A percentile compares a stretch with the other conserved stretches of the same genome.
Evolutionary conservation across 2,888 invertebrate genomes (phyloP).

Genomic region (Xestia ashworthii): DNA sequence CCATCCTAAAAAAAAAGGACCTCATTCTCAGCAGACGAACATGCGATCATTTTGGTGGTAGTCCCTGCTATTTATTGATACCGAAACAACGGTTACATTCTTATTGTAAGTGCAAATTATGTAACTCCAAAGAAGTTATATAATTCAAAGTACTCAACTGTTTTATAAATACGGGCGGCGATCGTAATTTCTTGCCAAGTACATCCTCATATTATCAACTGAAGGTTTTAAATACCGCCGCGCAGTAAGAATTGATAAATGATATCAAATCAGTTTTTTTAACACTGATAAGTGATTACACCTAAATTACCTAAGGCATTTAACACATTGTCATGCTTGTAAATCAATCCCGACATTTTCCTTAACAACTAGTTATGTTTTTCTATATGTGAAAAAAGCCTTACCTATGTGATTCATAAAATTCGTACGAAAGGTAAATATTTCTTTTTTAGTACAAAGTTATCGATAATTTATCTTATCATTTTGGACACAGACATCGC

Average conservation of each 20-base stretch:
- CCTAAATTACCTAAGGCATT: constrained; percentile 10
- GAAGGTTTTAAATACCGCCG: constrained; percentile 15
- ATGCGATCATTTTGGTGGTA: neutral
- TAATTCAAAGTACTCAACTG: neutral
- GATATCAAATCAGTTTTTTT: constrained; percentile 46
- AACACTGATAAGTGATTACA: constrained; percentile 17
- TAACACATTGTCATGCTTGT: constrained; percentile 2
- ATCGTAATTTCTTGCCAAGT: constrained; percentile 2
- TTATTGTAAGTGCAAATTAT: neutral
- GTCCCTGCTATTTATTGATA: neutral
- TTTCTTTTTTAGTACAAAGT: constrained; percentile 40
- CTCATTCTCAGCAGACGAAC: too few relatives aligned
- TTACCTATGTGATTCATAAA: constrained; percentile 46
- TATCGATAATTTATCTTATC: constrained; percentile 69
- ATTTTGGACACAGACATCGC: constrained; percentile 31
- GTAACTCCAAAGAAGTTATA: neutral
- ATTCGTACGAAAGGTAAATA: constrained; percentile 36
- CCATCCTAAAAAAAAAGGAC: too few relatives aligned
- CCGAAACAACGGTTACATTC: neutral
- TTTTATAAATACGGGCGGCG: constrained; percentile 7
- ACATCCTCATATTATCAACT: constrained; percentile 16
- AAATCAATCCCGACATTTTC: constrained; percentile 6
- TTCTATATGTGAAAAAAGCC: constrained; percentile 7
- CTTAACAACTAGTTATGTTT: constrained; percentile 4
- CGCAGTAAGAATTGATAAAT: constrained; percentile 2